Conservation (phyloP, 2,797 vertebrate species). For the Enteromius viviparus region DNA sequence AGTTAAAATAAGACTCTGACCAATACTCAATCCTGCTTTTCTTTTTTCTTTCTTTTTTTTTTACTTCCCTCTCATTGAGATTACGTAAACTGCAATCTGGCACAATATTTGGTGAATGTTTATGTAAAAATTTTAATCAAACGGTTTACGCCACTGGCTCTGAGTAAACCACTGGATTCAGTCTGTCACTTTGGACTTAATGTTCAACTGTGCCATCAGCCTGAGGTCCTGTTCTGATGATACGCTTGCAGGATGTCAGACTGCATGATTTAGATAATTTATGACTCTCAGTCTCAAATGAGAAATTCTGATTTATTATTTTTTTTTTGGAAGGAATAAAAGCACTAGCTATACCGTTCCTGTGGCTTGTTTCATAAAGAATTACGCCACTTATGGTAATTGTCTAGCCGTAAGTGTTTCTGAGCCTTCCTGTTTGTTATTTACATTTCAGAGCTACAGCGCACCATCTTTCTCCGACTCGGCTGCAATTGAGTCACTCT, state of each 20-base stretch:
- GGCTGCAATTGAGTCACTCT: neutral
- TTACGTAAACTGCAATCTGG: neutral
- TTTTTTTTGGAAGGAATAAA: neutral
- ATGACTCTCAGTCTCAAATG: slow-evolving; percentile 4
- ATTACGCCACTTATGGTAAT: slow-evolving; percentile 11
- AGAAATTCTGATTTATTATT: too few relatives aligned
- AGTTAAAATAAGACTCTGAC: slow-evolving; percentile 48
- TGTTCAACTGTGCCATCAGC: slow-evolving; percentile 30
- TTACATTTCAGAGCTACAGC: neutral
- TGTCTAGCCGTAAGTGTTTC: slow-evolving; percentile 20
- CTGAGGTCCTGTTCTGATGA: slow-evolving; percentile 27
- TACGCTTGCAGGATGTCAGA: slow-evolving; percentile 23
- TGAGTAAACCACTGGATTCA: slow-evolving; percentile 11
- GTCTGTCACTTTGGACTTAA: slow-evolving; percentile 36
- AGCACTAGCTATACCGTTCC: slow-evolving; percentile 2
- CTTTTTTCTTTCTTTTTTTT: neutral
- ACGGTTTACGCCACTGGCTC: slow-evolving; percentile 5
- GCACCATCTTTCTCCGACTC: neutral
- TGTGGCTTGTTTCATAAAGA: slow-evolving; percentile 19
- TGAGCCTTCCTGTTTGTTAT: slow-evolving; percentile 9
- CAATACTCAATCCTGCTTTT: slow-evolving; percentile 21
- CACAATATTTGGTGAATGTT: slow-evolving; percentile 13
- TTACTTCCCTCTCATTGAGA: neutral
- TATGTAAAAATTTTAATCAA: slow-evolving; percentile 6
- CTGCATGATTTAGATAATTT: slow-evolving; percentile 23